phyloP scores from a whole-genome alignment of 2,888 invertebrate genomes.

The Temnothorax unifasciatus region DNA sequence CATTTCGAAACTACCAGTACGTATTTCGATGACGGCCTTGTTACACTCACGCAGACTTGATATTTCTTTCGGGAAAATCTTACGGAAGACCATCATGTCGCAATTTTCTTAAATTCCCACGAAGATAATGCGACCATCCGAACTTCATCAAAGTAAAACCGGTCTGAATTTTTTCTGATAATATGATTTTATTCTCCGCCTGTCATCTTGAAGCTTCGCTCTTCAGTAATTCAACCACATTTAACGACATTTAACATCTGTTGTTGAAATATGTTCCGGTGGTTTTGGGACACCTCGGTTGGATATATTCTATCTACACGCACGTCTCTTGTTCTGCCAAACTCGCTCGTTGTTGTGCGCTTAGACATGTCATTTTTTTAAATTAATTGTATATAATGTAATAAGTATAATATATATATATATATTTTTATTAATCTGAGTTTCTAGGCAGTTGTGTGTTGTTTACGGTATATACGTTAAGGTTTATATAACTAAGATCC shows the following conservation, averaged over 20 bases:
- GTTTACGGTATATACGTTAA: conserved; percentile 75
- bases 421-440: conserved; percentile 77
- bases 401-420: conserved; percentile 77
- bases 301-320: conserved; percentile 67
- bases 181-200: background rate
- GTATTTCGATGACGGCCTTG: conserved; percentile 13
- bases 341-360: conserved; percentile 85
- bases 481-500: conserved; percentile 70
- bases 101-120: background rate
- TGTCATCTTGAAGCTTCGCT: background rate
- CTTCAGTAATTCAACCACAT: background rate
- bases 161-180: background rate
- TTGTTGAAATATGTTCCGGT: conserved; percentile 27
- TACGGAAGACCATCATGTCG: background rate
- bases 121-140: background rate
- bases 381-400: conserved; percentile 76
- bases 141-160: conserved; percentile 18
- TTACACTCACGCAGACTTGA: background rate
- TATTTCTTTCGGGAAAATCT: conserved; percentile 6
- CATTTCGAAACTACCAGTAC: conserved; percentile 37
- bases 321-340: conserved; percentile 78
- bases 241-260: background rate
- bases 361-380: conserved; percentile 81
- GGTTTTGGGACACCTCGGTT: conserved; percentile 48
- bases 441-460: conserved; percentile 85